Evolutionary conservation across 1,140 invertebrate species (phyloP), one percentile per base, ranked within the genome.

Genomic region (Orius insidiosus): DNA sequence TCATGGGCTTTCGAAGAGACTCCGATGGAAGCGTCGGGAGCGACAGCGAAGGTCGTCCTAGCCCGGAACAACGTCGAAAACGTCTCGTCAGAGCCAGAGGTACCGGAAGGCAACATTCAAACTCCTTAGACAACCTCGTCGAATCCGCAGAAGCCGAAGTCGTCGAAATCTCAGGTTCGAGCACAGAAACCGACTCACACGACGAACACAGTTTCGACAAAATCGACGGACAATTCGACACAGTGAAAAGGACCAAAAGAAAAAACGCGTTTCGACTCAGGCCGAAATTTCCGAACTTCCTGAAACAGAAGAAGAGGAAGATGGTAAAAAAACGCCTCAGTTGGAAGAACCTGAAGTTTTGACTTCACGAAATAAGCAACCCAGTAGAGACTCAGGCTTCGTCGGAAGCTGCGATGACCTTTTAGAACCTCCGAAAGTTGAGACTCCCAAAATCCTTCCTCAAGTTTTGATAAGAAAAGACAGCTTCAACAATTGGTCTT

Each of bases 401-500:
- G 76, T 87, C 32, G 85, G 84, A 3, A 88, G 83, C 56, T 86
- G 83, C 55, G 85, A 88, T 57, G 84, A 88, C 60, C 63, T 88
- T 32, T 62, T 86, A 5, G 53, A 50, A 45, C 51, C 43, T 37
- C 44, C 49, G 10, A 55, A 50, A 48, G 47, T 6, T 13, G 48
- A 53, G 7, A 37, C 16, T 30, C 24, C 32, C 1, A 33, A 50
- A 5, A 37, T 32, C 1, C 33, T 42, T 6, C 46, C 57, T 14
- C 55, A 57, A 19, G 58, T 56, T n/a, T 58, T 86, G 0, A 75
- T 74, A 3, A 68, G 85, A 19, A 87, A 87, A 60, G 85, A 89
- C 59, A 87, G 83, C 57, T 89, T 89, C 61, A 87, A 88, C 57
- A 87, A 88, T 55, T 89, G 85, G 85, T 87, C 83, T 36, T 88